Percentiles rank a stretch among this genome's conserved stretches.
These are phyloP conservation scores for Leucopternis melanops DNA, from an alignment of 2,113 vertebrate species.

Conservation along the genomic window DNA sequence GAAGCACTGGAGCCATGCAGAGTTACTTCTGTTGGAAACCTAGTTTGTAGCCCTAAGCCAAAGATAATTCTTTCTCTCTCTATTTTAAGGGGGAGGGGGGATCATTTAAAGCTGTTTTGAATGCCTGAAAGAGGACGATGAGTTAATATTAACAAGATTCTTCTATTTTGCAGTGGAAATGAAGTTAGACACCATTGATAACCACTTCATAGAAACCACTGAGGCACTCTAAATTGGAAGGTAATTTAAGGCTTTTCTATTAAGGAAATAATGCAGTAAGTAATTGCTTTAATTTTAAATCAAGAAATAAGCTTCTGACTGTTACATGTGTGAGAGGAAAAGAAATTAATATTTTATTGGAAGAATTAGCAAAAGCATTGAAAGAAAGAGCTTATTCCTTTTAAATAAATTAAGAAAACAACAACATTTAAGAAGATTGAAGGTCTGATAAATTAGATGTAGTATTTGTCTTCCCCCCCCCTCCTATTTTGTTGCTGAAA, in stretches of 20 bases:
- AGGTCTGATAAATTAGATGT: background rate
- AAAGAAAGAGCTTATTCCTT: background rate
- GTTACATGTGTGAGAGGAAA: slow-evolving; percentile 6
- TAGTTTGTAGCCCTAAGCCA: background rate
- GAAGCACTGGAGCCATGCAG: background rate
- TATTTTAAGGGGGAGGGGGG: background rate
- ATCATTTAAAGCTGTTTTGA: background rate
- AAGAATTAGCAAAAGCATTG: slow-evolving; percentile 10
- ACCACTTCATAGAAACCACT: background rate
- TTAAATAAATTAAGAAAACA: slow-evolving; percentile 25
- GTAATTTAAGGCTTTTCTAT: slow-evolving; percentile 31
- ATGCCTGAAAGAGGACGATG: background rate
- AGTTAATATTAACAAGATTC: slow-evolving; percentile 26
- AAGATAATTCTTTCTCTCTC: background rate
- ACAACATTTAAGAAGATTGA: background rate
- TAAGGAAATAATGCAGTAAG: slow-evolving; percentile 39
- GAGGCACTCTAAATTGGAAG: slow-evolving; percentile 21
- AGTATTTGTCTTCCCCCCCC: fast-evolving
- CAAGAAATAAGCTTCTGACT: slow-evolving; percentile 33
- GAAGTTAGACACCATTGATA: background rate
- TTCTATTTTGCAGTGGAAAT: slow-evolving; percentile 28
- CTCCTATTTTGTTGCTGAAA: background rate
- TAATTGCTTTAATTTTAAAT: slow-evolving; percentile 56
- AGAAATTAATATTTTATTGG: background rate
- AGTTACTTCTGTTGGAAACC: background rate